Conservation (phyloP, 2,797 vertebrate species). For the Phrynocephalus vlangalii region DNA sequence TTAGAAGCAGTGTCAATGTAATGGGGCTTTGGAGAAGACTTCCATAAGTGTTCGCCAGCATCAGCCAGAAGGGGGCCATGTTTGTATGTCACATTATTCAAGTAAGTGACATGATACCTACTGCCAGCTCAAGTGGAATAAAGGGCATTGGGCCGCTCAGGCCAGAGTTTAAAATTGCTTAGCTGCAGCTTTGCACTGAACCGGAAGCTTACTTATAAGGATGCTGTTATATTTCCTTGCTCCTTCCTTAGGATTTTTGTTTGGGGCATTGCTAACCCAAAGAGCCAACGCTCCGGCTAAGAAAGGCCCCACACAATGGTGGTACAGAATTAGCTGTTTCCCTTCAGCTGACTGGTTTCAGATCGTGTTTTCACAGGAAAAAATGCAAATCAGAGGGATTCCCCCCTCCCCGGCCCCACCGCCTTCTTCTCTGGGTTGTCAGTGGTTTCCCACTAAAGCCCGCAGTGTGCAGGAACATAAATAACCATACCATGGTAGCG, state of each 20-base stretch:
- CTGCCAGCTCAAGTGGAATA: background rate
- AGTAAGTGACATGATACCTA: background rate
- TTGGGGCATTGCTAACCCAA: background rate
- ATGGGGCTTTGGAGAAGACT: background rate
- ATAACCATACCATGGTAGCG: too few species aligned
- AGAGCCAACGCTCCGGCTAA: background rate
- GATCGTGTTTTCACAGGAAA: background rate
- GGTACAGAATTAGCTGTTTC: too few species aligned
- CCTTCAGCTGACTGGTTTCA: background rate
- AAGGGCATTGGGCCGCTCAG: background rate
- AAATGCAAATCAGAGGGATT: background rate
- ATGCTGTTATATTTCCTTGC: background rate
- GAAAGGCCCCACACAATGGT: background rate
- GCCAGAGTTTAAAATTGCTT: background rate
- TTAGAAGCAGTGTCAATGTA: background rate
- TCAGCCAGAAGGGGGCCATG: too few species aligned
- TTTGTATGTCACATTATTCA: background rate
- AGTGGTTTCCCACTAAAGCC: background rate
- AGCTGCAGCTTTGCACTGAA: background rate
- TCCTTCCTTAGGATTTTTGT: background rate
- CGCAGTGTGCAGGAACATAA: background rate
- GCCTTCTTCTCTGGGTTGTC: background rate
- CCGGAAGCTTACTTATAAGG: background rate
- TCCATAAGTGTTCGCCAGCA: too few species aligned
- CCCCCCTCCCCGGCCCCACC: too few species aligned